Base-by-base conservation (phyloP, 2,113 vertebrate genomes). In the Colaptes auratus region DNA sequence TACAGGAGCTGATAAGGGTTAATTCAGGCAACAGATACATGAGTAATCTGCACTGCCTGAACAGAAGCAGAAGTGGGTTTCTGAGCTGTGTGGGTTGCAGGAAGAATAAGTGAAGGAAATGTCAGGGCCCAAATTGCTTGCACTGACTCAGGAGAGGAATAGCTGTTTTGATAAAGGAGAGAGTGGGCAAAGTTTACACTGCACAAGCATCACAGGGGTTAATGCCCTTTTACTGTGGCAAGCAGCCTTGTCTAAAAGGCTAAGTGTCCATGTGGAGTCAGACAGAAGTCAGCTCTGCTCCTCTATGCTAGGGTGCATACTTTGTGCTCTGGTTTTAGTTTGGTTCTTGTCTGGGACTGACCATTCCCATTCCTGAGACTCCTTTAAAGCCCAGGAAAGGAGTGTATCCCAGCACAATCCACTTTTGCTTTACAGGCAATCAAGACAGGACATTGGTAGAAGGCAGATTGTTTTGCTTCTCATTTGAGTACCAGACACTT, bases 301-400 rank as follows among this genome's bases (percentile, higher is more conserved):
- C 46, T 27, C 67, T 7, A 16, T 35, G 44, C 39, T 60, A 19
- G 5, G 24, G 21, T 2, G 0, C 6, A 5, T 19, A 10, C 46
- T 60, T 31, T 52, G 67, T 12, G 3, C 55, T 55, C 50, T 17
- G 35, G 1, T n/a, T 74, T 85, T 64, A 59, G 33, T 61, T 33
- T 0, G 0, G 0, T 3, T 15, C 20, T 12, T 58, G 36, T 8
- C 31, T 60, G 67, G 46, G 60, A 63, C 31, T 0, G 0, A 36
- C 52, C 8, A 3, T 48, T 82, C 42, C 76, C 9, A 2, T 23
- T 64, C 55, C 36, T 60, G 64, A 17, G 36, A n/a, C 31, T 33
- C 44, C 30, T 46, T 35, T 63, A 69, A 69, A 75, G 31, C 36
- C 69, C 79, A 48, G 65, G 65, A 25, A 46, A 66, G n/a, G 58